These are phyloP conservation scores for Atethmia centrago DNA, from an alignment of 2,888 invertebrate genomes.

Conservation along the genomic window DNA sequence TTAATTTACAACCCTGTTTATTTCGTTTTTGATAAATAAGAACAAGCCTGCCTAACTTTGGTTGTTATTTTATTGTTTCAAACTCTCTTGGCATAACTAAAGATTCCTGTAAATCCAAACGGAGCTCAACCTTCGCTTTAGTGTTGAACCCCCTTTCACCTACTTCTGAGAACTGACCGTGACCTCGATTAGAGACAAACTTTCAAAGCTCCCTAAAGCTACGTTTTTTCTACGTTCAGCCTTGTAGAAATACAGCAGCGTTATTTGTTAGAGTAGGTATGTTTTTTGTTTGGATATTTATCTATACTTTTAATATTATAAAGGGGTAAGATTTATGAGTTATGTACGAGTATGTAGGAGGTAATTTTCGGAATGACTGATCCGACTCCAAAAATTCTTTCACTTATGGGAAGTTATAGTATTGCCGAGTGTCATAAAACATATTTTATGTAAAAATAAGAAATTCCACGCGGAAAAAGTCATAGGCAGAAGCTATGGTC, in stretches of 20 bases:
- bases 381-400: too few relatives aligned
- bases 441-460: too few relatives aligned
- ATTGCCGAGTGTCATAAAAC: too few relatives aligned
- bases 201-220: conserved; percentile 18
- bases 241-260: not conserved
- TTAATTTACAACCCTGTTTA: not conserved
- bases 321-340: not conserved
- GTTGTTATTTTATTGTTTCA: not conserved
- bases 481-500: too few relatives aligned
- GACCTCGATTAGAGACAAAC: conserved; percentile 14
- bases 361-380: too few relatives aligned
- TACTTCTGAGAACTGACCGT: conserved; percentile 16
- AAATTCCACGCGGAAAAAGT: too few relatives aligned
- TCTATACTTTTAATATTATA: not conserved
- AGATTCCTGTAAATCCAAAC: not conserved
- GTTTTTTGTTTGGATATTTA: not conserved
- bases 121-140: conserved; percentile 4
- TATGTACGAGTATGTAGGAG: too few relatives aligned
- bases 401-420: too few relatives aligned
- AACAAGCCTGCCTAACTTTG: not conserved
- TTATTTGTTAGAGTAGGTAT: not conserved
- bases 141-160: conserved; percentile 7
- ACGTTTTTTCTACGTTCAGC: not conserved
- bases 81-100: not conserved
- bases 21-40: not conserved